Percentiles rank a stretch among this genome's conserved stretches.
These are phyloP conservation scores for Hydrochoerus hydrochaeris DNA, from an alignment of 2,113 vertebrate genomes.

Conservation along the genomic window DNA sequence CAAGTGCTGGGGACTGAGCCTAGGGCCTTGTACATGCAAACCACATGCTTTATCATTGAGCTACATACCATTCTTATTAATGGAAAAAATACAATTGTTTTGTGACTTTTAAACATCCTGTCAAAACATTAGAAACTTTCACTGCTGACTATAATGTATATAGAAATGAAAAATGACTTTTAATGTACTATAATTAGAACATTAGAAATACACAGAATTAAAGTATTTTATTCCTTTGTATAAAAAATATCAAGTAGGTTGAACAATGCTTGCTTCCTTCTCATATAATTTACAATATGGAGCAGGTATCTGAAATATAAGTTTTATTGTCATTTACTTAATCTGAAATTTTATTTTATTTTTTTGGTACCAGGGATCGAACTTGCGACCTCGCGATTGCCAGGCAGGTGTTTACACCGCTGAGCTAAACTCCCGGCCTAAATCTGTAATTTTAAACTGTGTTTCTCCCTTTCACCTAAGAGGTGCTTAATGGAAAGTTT, in stretches of 20 bases:
- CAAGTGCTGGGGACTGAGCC: not conserved
- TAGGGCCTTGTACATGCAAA: not conserved
- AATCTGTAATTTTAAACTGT: not conserved
- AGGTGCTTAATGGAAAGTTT: not conserved
- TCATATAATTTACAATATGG: slow-evolving; percentile 18
- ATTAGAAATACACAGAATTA: not conserved
- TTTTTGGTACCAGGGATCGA: too few relatives aligned
- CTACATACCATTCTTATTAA: not conserved
- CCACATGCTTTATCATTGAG: not conserved
- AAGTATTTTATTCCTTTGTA: not conserved
- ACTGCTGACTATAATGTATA: not conserved
- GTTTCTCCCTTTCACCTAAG: slow-evolving; percentile 17
- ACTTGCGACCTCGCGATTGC: too few relatives aligned
- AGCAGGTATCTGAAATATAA: not conserved
- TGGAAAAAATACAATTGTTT: not conserved
- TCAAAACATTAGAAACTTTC: slow-evolving; percentile 7
- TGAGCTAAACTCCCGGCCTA: too few relatives aligned
- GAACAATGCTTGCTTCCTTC: not conserved
- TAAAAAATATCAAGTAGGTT: not conserved
- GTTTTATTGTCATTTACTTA: not conserved
- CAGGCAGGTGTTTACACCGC: too few relatives aligned
- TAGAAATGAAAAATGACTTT: not conserved
- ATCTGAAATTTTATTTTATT: not conserved
- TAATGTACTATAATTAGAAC: not conserved
- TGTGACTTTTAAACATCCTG: not conserved